Conservation (phyloP, 1,140 invertebrate species). For the Planococcus citri region DNA sequence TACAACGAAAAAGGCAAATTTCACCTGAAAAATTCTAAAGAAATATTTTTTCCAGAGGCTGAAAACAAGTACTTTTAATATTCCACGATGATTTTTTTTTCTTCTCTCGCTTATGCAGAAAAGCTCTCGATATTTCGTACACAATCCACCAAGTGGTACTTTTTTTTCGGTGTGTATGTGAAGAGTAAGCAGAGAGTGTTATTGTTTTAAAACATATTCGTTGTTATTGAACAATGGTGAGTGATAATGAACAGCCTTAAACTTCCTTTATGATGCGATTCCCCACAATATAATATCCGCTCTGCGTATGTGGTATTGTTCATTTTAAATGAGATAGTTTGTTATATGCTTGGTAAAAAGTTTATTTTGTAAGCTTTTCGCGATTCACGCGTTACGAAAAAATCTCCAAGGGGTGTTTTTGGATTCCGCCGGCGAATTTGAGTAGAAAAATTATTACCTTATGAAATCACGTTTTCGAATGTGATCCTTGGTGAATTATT, state of each 20-base stretch:
- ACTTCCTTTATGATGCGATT: not conserved
- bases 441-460: too few species aligned
- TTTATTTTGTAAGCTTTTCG: too few species aligned
- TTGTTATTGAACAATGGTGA: slow-evolving; percentile 1
- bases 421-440: too few species aligned
- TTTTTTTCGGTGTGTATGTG: not conserved
- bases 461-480: too few species aligned
- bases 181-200: not conserved
- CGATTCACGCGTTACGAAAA: too few species aligned
- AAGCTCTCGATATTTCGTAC: not conserved
- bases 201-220: slow-evolving; percentile 8
- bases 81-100: not conserved
- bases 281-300: slow-evolving; percentile 2
- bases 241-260: slow-evolving; percentile 3
- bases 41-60: not conserved
- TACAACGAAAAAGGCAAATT: too few species aligned
- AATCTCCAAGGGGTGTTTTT: too few species aligned
- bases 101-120: not conserved
- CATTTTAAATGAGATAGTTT: not conserved
- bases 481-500: too few species aligned
- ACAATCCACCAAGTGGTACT: not conserved
- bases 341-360: not conserved
- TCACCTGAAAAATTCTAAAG: too few species aligned
- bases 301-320: not conserved
- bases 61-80: not conserved